Base-by-base conservation (phyloP, 2,113 vertebrate genomes). In the Channa maculata region DNA sequence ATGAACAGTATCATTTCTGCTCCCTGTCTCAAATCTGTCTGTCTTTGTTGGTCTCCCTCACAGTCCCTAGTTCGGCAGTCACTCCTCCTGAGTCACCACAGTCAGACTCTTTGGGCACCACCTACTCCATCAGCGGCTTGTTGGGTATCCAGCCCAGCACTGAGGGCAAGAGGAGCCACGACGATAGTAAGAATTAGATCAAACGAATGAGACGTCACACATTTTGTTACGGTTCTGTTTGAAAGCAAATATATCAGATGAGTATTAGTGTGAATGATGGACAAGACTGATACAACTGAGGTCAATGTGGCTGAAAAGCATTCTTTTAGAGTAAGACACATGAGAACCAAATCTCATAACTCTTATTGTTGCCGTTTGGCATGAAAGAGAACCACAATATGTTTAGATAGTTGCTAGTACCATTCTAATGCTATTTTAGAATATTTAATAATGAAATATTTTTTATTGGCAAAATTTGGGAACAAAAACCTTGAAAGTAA, bases 61-160 rank as follows among this genome's bases (percentile, higher is more conserved):
- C 80, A 97, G 96, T 97, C 67, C 96, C 96, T 82, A 97, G 96
- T 81, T 97, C 96, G 0, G 94, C 96, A 0, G 96, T 97, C 49
- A 97, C 96, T 0, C 96, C 96, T 36, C 96, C 96, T 0, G 96
- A 97, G 84, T 97, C 96, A 8, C 96, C 96, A 0, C 96, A 96
- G 70, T 97, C 96, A 0, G 96, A 97, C 83, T 97, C 96, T 12
- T 84, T 97, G 83, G 96, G 96, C 65, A 96, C 96, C 65, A 96
- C 96, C 71, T 97, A 97, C 88, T 97, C 96, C 88, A 97, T 97
- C 91, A 97, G 92, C 0, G 96, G 96, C 34, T 89, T 97, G 69
- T 91, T 97, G 85, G 96, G 96, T 1, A 96, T 97, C 12, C 95
- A 95, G 72, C 87, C 95, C 33, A 88, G 86, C 34, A 39, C 78